phyloP scores from a whole-genome alignment of 2,113 vertebrate genomes.

The Gavialis gangeticus region DNA sequence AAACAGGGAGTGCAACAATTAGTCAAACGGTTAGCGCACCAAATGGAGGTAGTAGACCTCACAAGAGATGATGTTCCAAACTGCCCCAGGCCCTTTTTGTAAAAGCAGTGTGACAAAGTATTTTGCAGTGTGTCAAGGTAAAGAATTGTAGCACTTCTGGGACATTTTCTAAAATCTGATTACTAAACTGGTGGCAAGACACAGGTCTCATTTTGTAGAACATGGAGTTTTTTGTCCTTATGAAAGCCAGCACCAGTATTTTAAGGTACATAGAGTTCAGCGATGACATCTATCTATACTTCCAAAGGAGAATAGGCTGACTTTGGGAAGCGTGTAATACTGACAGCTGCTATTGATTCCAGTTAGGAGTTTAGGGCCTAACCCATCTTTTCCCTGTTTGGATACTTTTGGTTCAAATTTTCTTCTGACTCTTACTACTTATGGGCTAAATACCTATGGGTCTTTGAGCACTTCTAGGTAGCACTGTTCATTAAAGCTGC shows the following conservation, averaged over 20 bases:
- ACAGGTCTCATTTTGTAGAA: not conserved
- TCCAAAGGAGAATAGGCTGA: not conserved
- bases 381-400: not conserved
- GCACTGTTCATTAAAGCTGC: not conserved
- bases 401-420: not conserved
- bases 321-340: not conserved
- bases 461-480: not conserved
- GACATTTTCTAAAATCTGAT: not conserved
- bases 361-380: not conserved
- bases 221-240: not conserved
- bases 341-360: not conserved
- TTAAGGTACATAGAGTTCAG: not conserved
- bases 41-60: not conserved
- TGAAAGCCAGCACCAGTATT: not conserved
- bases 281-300: not conserved
- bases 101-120: not conserved
- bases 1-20: not conserved
- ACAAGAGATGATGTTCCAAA: not conserved
- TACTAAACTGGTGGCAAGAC: not conserved
- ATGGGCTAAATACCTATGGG: not conserved
- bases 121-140: not conserved
- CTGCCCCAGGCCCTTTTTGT: not conserved
- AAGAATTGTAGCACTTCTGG: not conserved
- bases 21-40: not conserved
- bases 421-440: not conserved